Conservation (phyloP, 2,888 invertebrate genomes). For the Lymantria dispar region DNA sequence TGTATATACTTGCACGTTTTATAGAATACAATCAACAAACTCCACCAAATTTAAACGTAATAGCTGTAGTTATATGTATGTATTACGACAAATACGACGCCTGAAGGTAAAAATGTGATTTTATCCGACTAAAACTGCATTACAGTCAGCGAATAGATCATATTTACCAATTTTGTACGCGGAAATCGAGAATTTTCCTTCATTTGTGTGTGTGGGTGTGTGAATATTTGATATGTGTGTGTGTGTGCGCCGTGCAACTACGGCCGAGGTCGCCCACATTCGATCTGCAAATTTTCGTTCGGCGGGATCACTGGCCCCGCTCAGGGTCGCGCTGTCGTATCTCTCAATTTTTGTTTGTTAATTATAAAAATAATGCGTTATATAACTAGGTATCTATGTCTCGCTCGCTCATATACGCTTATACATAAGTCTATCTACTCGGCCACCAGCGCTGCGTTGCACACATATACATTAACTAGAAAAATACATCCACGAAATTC, state of each 20-base stretch:
- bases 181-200: constrained; percentile 74
- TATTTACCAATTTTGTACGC: constrained; percentile 36
- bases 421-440: constrained; percentile 46
- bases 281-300: constrained; percentile 80
- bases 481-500: constrained; percentile 79
- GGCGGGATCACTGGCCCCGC: constrained; percentile 73
- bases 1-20: not conserved
- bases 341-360: constrained; percentile 82
- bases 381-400: constrained; percentile 63
- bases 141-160: constrained; percentile 12
- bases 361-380: constrained; percentile 83
- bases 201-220: constrained; percentile 25
- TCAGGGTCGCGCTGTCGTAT: constrained; percentile 77
- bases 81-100: not conserved
- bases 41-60: not conserved
- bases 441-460: constrained; percentile 56
- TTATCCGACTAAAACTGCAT: constrained; percentile 12
- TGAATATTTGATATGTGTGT: constrained; percentile 29
- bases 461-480: constrained; percentile 64
- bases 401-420: constrained; percentile 37
- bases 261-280: constrained; percentile 81
- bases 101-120: constrained; percentile 3
- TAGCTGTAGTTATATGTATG: too few relatives aligned
- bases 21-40: not conserved
- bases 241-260: constrained; percentile 68